Evolutionary conservation across 2,888 invertebrate species (phyloP), one percentile per base, ranked within the genome.

Genomic region (Patella caerulea): DNA sequence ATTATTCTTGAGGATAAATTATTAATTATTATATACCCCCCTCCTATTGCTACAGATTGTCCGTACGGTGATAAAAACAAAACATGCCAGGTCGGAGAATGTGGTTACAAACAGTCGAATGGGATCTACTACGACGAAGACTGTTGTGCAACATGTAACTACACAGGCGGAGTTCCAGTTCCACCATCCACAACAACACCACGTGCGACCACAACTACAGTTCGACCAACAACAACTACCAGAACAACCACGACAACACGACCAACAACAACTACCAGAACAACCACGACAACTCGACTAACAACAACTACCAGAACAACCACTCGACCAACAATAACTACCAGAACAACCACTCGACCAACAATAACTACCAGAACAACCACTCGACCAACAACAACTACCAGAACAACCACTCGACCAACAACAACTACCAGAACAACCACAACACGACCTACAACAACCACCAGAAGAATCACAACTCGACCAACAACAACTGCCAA

Each of bases 321-420:
- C 11, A 74, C 74, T 65, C 19, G 59, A 29, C 52, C 70, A 69
- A 75, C 70, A 69, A n/a, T n/a, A n/a, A 74, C 52, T 56, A 69
- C 45, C 45, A 56, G 45, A 65, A 34, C 74, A 17, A 54, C 73
- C 24, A 73, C n/a, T n/a, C n/a, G n/a, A n/a, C n/a, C n/a, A n/a
- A n/a, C n/a, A n/a, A n/a, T n/a, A n/a, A n/a, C n/a, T n/a, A n/a
- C n/a, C n/a, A n/a, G n/a, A n/a, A n/a, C 59, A 2, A 59, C 59
- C 1, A 59, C 59, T 2, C 9, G n/a, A 7, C 15, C 19, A 17
- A 59, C 59, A 59, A n/a, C 65, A 19, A 19, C 65, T 11, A 65
- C 65, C 12, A 65, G n/a, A 19, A 59, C 65, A 12, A 9, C n/a
- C 7, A 19, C 65, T 1, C n/a, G n/a, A 11, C 2, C 65, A 0